Conservation (phyloP, 2,113 vertebrate species). For the Leucopsar rothschildi region DNA sequence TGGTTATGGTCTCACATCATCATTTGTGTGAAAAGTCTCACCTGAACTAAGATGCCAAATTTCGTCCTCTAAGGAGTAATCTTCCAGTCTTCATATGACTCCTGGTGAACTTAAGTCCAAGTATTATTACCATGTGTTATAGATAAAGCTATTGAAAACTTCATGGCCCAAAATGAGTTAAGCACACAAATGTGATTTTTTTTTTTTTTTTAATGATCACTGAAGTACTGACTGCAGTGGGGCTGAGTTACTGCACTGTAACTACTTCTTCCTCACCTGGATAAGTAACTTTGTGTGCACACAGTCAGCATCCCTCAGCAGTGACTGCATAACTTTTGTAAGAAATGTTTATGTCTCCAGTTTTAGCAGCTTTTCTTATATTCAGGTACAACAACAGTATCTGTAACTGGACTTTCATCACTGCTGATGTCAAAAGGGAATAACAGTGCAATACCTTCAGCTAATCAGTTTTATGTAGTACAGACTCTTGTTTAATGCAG, state of each 20-base stretch:
- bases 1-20: neutral
- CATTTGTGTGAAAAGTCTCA: neutral
- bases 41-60: neutral
- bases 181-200: neutral
- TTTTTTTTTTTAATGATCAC: neutral
- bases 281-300: neutral
- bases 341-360: neutral
- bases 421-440: neutral
- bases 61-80: neutral
- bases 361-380: neutral
- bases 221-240: neutral
- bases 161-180: neutral
- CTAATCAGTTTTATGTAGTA: neutral
- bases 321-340: neutral
- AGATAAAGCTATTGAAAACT: neutral
- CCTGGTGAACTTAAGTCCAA: neutral
- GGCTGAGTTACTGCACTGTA: neutral
- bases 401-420: neutral
- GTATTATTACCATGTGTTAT: neutral
- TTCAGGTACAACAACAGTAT: neutral
- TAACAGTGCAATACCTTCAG: neutral
- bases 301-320: neutral
- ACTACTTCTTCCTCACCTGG: neutral
- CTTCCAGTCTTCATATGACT: neutral
- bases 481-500: neutral